phyloP scores from a whole-genome alignment of 2,888 invertebrate genomes.

The Aporophyla nigra region DNA sequence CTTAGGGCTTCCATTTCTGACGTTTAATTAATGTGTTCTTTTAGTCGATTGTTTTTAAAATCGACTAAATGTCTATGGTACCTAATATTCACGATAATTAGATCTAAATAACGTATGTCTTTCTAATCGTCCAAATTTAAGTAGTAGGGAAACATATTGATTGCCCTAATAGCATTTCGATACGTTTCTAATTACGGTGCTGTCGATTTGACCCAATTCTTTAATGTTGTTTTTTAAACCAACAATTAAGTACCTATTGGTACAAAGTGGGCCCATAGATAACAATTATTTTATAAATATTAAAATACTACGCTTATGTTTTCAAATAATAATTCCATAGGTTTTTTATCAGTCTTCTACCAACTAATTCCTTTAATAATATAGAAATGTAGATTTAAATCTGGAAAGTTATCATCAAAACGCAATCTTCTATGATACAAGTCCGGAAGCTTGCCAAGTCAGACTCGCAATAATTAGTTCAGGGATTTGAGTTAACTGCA shows the following conservation, averaged over 20 bases:
- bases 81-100: conserved; percentile 23
- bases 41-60: conserved; percentile 28
- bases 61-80: conserved; percentile 12
- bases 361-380: neutral
- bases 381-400: conserved; percentile 5
- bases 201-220: conserved; percentile 39
- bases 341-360: neutral
- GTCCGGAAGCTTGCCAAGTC: conserved; percentile 46
- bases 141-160: neutral
- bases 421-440: conserved; percentile 44
- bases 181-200: conserved; percentile 6
- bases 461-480: conserved; percentile 54
- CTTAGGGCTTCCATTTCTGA: conserved; percentile 38
- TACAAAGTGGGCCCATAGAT: neutral
- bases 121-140: neutral
- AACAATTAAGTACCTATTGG: conserved; percentile 8
- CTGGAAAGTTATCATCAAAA: conserved; percentile 37
- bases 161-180: conserved; percentile 14
- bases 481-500: conserved; percentile 57
- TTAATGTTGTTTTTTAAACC: neutral
- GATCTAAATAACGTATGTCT: neutral
- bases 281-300: conserved; percentile 12
- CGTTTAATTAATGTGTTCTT: conserved; percentile 41
- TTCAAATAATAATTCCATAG: neutral
- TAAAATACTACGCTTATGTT: neutral